Evolutionary conservation across 2,113 vertebrate genomes (phyloP), one percentile per base, ranked within the genome.

Genomic region (Oreotrochilus melanogaster): DNA sequence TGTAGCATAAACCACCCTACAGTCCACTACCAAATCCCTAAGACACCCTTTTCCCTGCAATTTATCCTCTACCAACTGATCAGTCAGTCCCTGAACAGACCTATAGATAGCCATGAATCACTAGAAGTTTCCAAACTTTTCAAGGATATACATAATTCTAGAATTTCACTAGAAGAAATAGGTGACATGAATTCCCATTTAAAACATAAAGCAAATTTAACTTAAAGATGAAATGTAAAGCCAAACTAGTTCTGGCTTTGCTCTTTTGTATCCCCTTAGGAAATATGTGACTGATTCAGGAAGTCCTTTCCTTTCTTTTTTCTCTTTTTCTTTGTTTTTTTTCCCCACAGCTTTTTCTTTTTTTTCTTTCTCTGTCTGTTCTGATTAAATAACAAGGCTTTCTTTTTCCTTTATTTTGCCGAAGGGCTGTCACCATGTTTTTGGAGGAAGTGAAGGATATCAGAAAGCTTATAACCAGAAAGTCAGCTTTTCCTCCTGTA

Each of bases 261-360:
- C 12, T 65, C 50, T 86, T 89, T 94, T 79, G 25, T 64, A 25
- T 47, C 8, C 78, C 47, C 69, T 58, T 87, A 83, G 85, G 90
- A 96, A 94, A 86, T 66, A 47, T 87, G 21, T 83, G 67, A 23
- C 54, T 75, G 58, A 27, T 82, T 88, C 92, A 94, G 92, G 94
- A 95, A 95, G 70, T 65, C 42, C 67, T 95, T 89, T 95, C 53
- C 81, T 48, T 86, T 87, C 35, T 69, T 71, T 61, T 54, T 28
- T 54, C 81, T 91, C 90, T 74, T 90, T 22, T 73, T 42, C 13
- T 39, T 31, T 33, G 11, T 79, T 74, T 31, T 33, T 13, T 79
- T 74, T 70, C 23, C 45, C 16, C 45, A 11, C 22, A 24, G 48
- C 22, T 53, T 79, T 47, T 18, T 45, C 18, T 54, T 22, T 70